Evolutionary conservation across 2,888 invertebrate species (phyloP).

Genomic region (Myopa testacea): DNA sequence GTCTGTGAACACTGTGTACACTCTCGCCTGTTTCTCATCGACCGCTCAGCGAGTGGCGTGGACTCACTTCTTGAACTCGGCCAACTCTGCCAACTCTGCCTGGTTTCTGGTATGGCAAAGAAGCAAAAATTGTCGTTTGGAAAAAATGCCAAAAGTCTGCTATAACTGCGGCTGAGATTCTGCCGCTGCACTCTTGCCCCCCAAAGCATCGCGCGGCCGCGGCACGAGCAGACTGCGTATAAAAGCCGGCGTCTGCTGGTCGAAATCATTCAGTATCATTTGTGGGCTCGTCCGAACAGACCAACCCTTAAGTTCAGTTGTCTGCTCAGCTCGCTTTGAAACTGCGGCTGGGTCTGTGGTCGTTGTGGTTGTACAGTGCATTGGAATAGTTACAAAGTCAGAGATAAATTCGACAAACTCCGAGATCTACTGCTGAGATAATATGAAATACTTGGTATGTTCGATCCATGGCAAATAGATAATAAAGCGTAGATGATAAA

Average conservation of each 20-base stretch:
- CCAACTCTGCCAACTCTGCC: no score
- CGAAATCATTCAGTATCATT: constrained; percentile 68
- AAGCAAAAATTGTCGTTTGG: background rate
- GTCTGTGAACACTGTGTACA: background rate
- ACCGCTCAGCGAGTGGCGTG: no score
- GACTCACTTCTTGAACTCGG: constrained; percentile 1
- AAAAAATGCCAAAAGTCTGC: constrained; percentile 5
- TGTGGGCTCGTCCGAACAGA: constrained; percentile 67
- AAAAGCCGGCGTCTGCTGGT: constrained; percentile 65
- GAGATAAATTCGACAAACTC: background rate
- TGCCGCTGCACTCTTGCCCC: constrained; percentile 38
- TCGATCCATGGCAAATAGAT: constrained; percentile 28
- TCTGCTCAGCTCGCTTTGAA: background rate
- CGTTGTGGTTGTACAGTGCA: constrained; percentile 22
- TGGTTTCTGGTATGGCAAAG: background rate
- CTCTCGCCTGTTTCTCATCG: constrained; percentile 3
- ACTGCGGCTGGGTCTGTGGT: background rate
- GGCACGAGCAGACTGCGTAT: constrained; percentile 55
- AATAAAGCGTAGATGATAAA: constrained; percentile 18
- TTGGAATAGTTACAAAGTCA: background rate
- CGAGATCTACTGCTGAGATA: constrained; percentile 51
- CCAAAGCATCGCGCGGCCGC: constrained; percentile 38
- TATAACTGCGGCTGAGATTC: constrained; percentile 40
- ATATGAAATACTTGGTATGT: constrained; percentile 69
- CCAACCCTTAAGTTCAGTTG: constrained; percentile 54